phyloP scores from a whole-genome alignment of 2,888 invertebrate species.

The Lumbricus terrestris region DNA sequence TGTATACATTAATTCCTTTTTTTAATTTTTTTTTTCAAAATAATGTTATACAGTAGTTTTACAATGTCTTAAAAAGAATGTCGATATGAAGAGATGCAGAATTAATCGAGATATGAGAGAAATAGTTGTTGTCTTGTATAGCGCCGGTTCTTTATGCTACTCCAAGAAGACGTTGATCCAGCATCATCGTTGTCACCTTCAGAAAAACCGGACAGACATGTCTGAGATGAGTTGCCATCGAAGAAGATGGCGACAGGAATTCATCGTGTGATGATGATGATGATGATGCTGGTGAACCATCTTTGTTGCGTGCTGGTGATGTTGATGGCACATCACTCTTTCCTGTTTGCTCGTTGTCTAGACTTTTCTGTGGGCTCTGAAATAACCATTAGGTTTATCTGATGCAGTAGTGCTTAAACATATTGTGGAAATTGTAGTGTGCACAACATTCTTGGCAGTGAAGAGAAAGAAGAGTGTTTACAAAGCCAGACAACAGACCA shows the following conservation, averaged over 20 bases:
- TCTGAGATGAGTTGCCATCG: neutral
- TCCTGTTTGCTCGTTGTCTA: neutral
- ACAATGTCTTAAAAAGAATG: neutral
- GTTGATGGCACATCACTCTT: neutral
- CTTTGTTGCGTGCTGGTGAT: neutral
- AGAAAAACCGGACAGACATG: neutral
- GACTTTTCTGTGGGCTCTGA: neutral
- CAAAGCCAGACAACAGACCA: neutral
- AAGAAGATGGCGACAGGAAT: neutral
- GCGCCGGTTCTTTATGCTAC: neutral
- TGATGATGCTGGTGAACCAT: neutral
- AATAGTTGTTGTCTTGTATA: neutral
- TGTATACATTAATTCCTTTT: neutral
- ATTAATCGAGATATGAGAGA: neutral
- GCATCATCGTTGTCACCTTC: neutral
- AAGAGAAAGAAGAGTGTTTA: neutral
- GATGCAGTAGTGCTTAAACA: neutral
- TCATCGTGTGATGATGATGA: neutral
- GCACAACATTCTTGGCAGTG: neutral
- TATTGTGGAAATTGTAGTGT: too few species aligned
- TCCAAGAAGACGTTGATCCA: neutral
- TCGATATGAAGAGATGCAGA: neutral
- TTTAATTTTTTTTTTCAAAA: neutral
- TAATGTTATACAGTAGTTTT: neutral
- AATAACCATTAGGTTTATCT: neutral